Evolutionary conservation across 2,113 vertebrate genomes (phyloP), one percentile per base, ranked within the genome.

Genomic region (Pyxicephalus adspersus): DNA sequence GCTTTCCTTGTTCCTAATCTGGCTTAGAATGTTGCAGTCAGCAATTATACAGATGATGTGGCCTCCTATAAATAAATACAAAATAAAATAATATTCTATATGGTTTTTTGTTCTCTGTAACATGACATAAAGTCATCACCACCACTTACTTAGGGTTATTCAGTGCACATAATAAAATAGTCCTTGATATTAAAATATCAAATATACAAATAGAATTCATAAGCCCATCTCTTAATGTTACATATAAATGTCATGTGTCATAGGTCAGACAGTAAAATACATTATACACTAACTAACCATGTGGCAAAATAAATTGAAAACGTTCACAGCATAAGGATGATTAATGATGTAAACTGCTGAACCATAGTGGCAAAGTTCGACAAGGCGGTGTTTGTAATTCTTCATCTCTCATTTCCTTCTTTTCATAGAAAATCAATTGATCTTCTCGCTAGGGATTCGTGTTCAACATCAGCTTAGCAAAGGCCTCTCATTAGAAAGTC

Each of bases 211-310:
- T 3, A 61, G 57, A 23, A 64, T 73, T 18, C 50, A 73, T 64
- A 5, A 25, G 20, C 28, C 66, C 28, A 55, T 73, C 31, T 29
- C 11, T 73, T 64, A 51, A 81, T 81, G 34, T 72, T 29, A 28
- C 54, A 68, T 73, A 34, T 81, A 81, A 81, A 81, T 81, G 78
- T 81, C 78, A 81, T 11, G 68, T 64, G 78, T 81, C 78, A 73
- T 34, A 73, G 78, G 58, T 72, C 60, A 64, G 68, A 63, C 61
- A 72, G 45, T 64, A 64, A 60, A 73, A 81, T 81, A 63, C 68
- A 64, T 64, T 63, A 71, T 45, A 22, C 57, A 60, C 17, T 18
- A 65, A 64, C 66, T 72, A 73, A 52, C 58, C 67, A 81, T 64
- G 67, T 73, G 58, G 68, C 68, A 81, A 81, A 81, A 72, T 64